phyloP scores from a whole-genome alignment of 1,140 invertebrate species.

The Lordiphosa collinella region DNA sequence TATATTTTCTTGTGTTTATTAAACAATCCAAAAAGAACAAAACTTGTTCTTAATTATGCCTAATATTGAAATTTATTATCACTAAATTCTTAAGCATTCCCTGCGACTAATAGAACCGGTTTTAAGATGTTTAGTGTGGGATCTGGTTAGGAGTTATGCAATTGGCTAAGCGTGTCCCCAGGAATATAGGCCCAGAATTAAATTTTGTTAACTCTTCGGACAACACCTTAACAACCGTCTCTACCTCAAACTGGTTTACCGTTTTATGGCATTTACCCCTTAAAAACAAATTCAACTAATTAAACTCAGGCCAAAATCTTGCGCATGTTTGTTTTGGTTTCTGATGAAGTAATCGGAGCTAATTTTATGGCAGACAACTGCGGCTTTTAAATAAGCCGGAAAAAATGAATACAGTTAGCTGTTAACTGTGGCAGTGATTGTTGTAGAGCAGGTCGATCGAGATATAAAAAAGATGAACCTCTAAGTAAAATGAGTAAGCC shows the following conservation, averaged over 20 bases:
- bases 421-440: constrained; percentile 12
- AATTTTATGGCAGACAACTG: constrained; percentile 35
- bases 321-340: constrained; percentile 14
- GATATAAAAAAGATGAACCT: constrained; percentile 26
- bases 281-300: constrained; percentile 35
- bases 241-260: constrained; percentile 53
- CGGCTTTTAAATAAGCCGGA: constrained; percentile 58
- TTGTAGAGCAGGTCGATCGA: constrained; percentile 35
- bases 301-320: constrained; percentile 28
- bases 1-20: constrained; percentile 1
- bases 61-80: constrained; percentile 52
- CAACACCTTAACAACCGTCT: constrained; percentile 7
- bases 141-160: neutral
- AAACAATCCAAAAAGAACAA: constrained; percentile 10
- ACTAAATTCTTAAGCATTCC: constrained; percentile 51
- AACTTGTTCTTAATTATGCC: constrained; percentile 57
- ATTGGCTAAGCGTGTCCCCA: too few species aligned
- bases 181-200: too few species aligned
- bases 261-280: constrained; percentile 56
- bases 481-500: constrained; percentile 26
- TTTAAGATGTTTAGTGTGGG: constrained; percentile 4
- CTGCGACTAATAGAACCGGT: constrained; percentile 54
- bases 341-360: constrained; percentile 64
- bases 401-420: constrained; percentile 44
- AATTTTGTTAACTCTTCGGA: neutral